phyloP scores from a whole-genome alignment of 2,113 vertebrate species.

The Athene noctua region DNA sequence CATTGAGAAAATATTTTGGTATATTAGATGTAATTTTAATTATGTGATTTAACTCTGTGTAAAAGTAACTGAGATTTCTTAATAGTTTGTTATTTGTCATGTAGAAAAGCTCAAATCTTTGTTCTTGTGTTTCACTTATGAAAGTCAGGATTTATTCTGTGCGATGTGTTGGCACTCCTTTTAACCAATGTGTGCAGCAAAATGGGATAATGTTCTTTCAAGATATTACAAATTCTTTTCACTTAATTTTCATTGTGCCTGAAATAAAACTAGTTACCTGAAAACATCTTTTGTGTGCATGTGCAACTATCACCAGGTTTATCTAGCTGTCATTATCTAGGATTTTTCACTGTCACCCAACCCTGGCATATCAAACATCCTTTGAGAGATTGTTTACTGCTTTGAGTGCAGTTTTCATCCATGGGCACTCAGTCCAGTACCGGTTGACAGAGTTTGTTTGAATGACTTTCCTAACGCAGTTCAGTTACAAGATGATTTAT shows the following conservation, averaged over 20 bases:
- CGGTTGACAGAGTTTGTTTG: neutral
- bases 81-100: neutral
- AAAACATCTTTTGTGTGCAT: neutral
- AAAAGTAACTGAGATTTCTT: constrained; percentile 7
- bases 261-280: neutral
- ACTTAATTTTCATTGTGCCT: neutral
- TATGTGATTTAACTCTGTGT: constrained; percentile 3
- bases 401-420: neutral
- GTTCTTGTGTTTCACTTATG: neutral
- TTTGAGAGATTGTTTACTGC: neutral
- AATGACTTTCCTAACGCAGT: neutral
- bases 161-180: neutral
- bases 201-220: neutral
- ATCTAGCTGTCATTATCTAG: neutral
- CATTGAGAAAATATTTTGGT: neutral
- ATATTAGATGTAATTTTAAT: constrained; percentile 9
- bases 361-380: neutral
- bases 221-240: neutral
- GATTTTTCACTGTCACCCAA: neutral
- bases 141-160: neutral
- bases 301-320: neutral
- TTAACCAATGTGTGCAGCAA: neutral
- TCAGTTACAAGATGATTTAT: neutral
- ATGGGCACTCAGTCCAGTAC: neutral
- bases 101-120: neutral